Evolutionary conservation across 2,113 vertebrate species (phyloP).

Genomic region (Aspiorhynchus laticeps): DNA sequence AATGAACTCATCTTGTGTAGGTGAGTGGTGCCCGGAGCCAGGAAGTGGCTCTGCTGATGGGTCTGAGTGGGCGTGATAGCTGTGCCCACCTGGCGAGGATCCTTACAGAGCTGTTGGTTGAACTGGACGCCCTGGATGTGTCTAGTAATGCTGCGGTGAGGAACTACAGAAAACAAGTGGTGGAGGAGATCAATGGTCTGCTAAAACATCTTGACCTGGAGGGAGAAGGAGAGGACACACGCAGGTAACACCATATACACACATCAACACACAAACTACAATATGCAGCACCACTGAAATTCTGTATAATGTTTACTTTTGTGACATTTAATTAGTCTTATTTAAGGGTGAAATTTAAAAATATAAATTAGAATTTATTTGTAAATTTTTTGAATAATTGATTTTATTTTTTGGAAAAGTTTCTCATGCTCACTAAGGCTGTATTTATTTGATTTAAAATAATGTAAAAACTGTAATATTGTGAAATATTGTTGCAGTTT

Average conservation of each 20-base stretch:
- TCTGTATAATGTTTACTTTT: not conserved
- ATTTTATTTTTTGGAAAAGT: too few species aligned
- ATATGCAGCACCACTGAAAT: not conserved
- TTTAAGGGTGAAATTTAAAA: too few species aligned
- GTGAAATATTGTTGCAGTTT: not conserved
- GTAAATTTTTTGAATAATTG: too few species aligned
- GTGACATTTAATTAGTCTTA: too few species aligned
- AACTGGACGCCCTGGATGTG: conserved; percentile 93
- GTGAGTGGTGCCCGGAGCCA: conserved; percentile 91
- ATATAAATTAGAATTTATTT: too few species aligned
- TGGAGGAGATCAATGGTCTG: conserved; percentile 93
- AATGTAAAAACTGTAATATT: not conserved
- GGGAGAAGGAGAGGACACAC: conserved; percentile 85
- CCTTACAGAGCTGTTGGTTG: conserved; percentile 90
- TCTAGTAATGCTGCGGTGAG: conserved; percentile 86
- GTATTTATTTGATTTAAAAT: not conserved
- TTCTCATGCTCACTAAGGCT: not conserved
- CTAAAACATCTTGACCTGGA: conserved; percentile 92
- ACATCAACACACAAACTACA: not conserved
- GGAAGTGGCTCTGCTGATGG: conserved; percentile 91
- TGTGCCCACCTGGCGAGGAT: conserved; percentile 90
- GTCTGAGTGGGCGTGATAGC: conserved; percentile 86
- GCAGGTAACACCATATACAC: conserved; percentile 63
- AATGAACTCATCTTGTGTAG: conserved; percentile 13
- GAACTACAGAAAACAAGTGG: conserved; percentile 93